Base-by-base conservation (phyloP, 1,140 invertebrate genomes). In the Pissodes strobi region DNA sequence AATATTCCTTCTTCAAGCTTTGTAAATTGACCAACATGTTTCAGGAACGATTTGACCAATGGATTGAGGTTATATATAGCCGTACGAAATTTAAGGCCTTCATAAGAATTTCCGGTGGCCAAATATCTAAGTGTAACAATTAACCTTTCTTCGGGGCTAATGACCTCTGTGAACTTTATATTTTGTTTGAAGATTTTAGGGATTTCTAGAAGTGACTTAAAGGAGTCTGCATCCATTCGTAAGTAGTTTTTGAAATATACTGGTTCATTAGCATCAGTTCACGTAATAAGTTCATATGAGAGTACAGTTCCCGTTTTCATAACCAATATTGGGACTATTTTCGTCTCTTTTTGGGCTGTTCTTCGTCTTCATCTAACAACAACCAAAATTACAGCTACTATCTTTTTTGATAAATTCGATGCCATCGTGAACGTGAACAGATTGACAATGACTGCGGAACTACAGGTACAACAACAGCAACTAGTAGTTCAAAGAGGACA, bases 31-130 rank as follows among this genome's bases (percentile, higher is more conserved):
- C 13, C 38, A 15, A 15, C 38, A 41, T 41, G 38, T 41, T n/a
- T n/a, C n/a, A n/a, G n/a, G n/a, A n/a, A n/a, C n/a, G n/a, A n/a
- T n/a, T n/a, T n/a, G n/a, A n/a, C n/a, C 38, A 45, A 58, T 58
- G 41, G 41, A 58, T 46, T 58, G 38, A 58, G 38, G 56, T 58
- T n/a, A n/a, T 38, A 58, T 4, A 58, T 58, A 58, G 38, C 38
- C 21, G 56, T 58, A 43, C 56, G 38, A 58, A 58, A 58, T 58
- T 58, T 43, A 45, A 58, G 56, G 25, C 46, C 56, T 46, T 58
- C 38, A 46, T 45, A 43, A n/a, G n/a, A n/a, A n/a, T n/a, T n/a
- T n/a, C n/a, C n/a, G n/a, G n/a, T n/a, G n/a, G n/a, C n/a, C n/a
- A 45, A 18, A 48, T 34, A 34, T n/a, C 30, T 34, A 8, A 34